These are phyloP conservation scores for Pavo muticus DNA, from an alignment of 2,113 vertebrate species.

Conservation along the genomic window DNA sequence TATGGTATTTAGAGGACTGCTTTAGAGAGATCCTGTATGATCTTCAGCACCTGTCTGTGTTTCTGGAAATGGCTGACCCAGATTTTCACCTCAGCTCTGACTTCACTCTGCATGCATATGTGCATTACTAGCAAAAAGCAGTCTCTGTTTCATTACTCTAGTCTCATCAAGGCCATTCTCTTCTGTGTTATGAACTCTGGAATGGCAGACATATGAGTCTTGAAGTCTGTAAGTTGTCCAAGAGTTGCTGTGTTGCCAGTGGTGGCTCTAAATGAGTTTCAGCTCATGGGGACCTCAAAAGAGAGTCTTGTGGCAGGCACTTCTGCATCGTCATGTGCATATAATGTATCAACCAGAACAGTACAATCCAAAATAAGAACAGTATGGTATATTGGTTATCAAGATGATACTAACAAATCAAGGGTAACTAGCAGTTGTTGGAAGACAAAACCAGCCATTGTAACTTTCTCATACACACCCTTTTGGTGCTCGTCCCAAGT, in stretches of 20 bases:
- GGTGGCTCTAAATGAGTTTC: background rate
- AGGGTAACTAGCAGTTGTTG: background rate
- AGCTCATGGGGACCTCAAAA: background rate
- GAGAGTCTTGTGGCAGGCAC: rapidly evolving
- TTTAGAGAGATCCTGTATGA: background rate
- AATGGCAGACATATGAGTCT: background rate
- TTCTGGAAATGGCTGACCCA: background rate
- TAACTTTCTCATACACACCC: background rate
- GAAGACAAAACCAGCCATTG: background rate
- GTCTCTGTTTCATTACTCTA: background rate
- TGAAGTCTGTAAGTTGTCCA: background rate
- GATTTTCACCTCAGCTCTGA: background rate
- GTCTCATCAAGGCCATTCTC: background rate
- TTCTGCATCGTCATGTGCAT: background rate
- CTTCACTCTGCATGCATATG: background rate
- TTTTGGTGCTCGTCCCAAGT: background rate
- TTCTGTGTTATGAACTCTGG: background rate
- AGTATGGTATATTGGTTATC: background rate
- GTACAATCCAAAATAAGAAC: background rate
- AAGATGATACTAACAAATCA: background rate
- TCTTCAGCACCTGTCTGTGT: background rate
- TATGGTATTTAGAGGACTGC: background rate
- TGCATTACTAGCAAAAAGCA: background rate
- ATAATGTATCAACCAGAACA: background rate
- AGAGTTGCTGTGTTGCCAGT: background rate